Conservation (phyloP, 2,797 vertebrate genomes). For the Cottoperca gobio region DNA sequence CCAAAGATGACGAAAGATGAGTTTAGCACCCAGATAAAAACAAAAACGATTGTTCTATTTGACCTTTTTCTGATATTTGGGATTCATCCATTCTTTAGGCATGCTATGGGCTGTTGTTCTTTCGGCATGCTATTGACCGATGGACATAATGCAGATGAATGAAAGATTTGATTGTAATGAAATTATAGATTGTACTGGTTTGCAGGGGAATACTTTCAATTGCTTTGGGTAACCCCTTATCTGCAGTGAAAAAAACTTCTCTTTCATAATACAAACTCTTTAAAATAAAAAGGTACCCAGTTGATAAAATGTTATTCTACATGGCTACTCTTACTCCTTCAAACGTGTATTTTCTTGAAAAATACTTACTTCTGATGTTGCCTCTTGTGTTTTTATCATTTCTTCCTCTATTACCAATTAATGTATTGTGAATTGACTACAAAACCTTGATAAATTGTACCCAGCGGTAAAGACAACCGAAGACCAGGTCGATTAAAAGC, state of each 20-base stretch:
- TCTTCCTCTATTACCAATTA: background rate
- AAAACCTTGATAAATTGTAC: background rate
- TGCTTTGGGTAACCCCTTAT: background rate
- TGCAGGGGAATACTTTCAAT: background rate
- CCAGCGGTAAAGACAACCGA: background rate
- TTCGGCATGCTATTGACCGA: background rate
- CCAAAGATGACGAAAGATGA: constrained; percentile 26
- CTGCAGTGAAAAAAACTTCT: background rate
- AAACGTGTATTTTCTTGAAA: background rate
- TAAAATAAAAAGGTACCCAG: background rate
- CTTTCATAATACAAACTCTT: background rate
- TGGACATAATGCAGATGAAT: background rate
- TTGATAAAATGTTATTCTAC: background rate
- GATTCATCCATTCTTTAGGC: background rate
- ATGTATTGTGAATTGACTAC: background rate
- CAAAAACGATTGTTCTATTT: constrained; percentile 12
- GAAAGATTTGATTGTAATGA: background rate
- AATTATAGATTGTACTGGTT: background rate
- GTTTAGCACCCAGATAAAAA: constrained; percentile 33
- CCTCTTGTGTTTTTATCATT: background rate
- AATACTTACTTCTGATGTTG: background rate
- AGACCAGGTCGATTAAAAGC: background rate
- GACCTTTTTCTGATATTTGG: constrained; percentile 2
- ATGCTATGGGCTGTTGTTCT: background rate
- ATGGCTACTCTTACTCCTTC: background rate